These are phyloP conservation scores for Bostrychus sinensis DNA, from an alignment of 2,113 vertebrate genomes.

Conservation along the genomic window DNA sequence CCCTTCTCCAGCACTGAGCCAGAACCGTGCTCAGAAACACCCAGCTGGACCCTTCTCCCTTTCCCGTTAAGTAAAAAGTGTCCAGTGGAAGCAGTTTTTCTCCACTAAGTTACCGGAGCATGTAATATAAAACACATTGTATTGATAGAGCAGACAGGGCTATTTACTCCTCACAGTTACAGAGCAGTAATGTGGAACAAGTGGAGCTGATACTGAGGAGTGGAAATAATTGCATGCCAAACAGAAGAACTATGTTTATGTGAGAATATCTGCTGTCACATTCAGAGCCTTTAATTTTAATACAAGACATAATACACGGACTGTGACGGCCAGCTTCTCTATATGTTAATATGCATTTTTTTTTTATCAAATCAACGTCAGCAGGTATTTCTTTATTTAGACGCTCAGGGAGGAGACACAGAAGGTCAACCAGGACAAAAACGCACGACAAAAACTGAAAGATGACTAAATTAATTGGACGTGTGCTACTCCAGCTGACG, in stretches of 20 bases:
- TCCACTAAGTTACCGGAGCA: background rate
- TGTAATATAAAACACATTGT: conserved; percentile 1
- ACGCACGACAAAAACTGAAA: background rate
- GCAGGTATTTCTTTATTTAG: background rate
- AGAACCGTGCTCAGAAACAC: no score
- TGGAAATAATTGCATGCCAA: conserved; percentile 5
- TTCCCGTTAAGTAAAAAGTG: no score
- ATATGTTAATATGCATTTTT: background rate
- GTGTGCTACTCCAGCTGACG: no score
- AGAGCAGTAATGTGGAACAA: background rate
- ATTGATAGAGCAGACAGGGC: background rate
- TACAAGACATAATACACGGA: background rate
- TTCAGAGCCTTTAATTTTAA: background rate
- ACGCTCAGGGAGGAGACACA: background rate
- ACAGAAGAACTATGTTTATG: conserved; percentile 3
- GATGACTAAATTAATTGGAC: no score
- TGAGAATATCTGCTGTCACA: background rate
- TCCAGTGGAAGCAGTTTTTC: background rate
- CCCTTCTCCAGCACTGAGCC: no score
- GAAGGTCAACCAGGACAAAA: background rate
- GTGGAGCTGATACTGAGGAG: background rate
- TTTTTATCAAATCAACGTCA: conserved; percentile 8
- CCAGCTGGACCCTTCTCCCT: no score
- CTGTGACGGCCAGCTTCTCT: background rate
- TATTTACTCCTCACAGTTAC: conserved; percentile 1